Evolutionary conservation across 2,888 invertebrate species (phyloP), one percentile per base, ranked within the genome.

Genomic region (Acanthosoma haemorrhoidale): DNA sequence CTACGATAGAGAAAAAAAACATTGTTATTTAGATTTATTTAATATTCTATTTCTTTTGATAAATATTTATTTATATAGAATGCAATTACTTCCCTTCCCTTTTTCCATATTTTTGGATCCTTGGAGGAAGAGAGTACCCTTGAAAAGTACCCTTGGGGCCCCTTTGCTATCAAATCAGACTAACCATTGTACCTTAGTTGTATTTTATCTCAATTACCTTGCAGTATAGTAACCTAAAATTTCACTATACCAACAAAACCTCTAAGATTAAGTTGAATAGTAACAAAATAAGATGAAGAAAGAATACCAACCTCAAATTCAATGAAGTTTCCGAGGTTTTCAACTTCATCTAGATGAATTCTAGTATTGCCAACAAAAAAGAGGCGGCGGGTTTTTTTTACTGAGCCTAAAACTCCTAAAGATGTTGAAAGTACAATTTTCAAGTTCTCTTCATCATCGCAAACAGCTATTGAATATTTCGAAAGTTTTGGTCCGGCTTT

Each of bases 331-430:
- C 94, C 95, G 0, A 95, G 83, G 9, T 82, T 84, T 75, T 89
- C 83, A 0, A 98, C 96, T 68, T 84, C 81, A 80, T 98, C 97
- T 75, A 96, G 82, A 79, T 97, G 97, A 29, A 98, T 84, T 72
- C 96, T 83, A 0, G 94, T 94, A 78, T 92, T 90, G 0, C 85
- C 91, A 3, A 90, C 85, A 79, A 95, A 82, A 77, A 87, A 94
- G 4, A 97, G 81, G 73, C 85, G 83, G 4, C 97, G 85, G 0
- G 82, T 83, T 79, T 97, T 97, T 57, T 85, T 83, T 4, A 97
- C 89, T 18, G 84, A 81, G 0, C 93, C 94, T 71, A 84, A 80
- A 0, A 85, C 77, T 0, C 94, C 95, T 73, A 94, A 78, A 79
- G 86, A 82, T 81, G 83, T 77, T 73, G 81, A 76, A 80, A 93